phyloP scores from a whole-genome alignment of 2,797 vertebrate genomes.

The Nyctalus aviator region DNA sequence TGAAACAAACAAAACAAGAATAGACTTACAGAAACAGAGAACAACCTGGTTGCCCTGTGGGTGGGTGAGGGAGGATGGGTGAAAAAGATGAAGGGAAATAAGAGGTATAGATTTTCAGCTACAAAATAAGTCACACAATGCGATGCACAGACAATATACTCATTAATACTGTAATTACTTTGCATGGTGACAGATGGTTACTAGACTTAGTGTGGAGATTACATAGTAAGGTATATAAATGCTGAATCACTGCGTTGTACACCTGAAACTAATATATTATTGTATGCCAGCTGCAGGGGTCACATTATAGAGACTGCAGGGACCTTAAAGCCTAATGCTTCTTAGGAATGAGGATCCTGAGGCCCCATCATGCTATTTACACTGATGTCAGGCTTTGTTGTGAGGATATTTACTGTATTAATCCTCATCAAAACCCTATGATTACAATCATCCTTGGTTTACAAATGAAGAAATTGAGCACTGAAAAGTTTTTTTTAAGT shows the following conservation, averaged over 20 bases:
- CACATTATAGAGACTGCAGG: neutral
- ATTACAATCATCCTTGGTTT: neutral
- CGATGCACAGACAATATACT: neutral
- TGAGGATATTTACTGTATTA: conserved; percentile 35
- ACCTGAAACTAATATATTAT: neutral
- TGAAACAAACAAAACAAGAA: neutral
- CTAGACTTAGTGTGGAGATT: neutral
- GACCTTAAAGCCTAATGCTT: neutral
- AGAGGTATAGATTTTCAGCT: neutral
- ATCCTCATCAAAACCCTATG: neutral
- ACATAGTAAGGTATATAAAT: neutral
- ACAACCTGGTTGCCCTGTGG: neutral
- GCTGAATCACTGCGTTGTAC: neutral
- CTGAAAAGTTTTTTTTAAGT: neutral
- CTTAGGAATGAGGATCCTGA: neutral
- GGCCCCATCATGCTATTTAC: neutral
- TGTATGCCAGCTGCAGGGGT: neutral
- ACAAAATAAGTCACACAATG: neutral
- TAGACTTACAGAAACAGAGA: neutral
- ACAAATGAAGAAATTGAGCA: neutral
- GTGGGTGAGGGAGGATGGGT: neutral
- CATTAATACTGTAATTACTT: neutral
- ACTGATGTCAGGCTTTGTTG: neutral
- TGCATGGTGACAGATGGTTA: neutral
- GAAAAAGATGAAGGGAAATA: neutral